phyloP scores from a whole-genome alignment of 2,888 invertebrate species.

The Xanthorhoe spadicearia region DNA sequence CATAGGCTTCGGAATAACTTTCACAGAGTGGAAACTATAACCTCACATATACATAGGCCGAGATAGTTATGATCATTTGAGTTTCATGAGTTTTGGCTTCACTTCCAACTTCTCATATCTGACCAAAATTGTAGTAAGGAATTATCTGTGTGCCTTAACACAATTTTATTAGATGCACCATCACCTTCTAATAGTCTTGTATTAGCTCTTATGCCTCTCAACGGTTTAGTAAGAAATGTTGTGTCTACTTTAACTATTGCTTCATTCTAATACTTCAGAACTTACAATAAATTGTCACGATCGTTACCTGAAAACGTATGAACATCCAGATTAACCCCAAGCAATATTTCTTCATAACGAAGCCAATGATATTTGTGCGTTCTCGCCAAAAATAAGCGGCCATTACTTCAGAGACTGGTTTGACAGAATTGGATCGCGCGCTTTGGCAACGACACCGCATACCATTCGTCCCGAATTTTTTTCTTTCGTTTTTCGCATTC shows the following conservation, averaged over 20 bases:
- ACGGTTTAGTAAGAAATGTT: neutral
- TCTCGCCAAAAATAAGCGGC: conserved; percentile 77
- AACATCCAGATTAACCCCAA: conserved; percentile 49
- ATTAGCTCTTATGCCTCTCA: neutral
- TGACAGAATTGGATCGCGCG: conserved; percentile 77
- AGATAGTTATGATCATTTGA: conserved; percentile 8
- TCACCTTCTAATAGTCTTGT: neutral
- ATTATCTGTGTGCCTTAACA: too few relatives aligned
- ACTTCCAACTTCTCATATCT: neutral
- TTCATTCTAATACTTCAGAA: conserved; percentile 31
- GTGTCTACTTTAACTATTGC: neutral
- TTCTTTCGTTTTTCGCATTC: conserved; percentile 32
- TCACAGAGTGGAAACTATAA: conserved; percentile 30
- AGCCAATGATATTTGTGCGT: conserved; percentile 67
- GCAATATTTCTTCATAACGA: conserved; percentile 65
- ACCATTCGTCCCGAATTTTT: conserved; percentile 47
- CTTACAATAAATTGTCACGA: conserved; percentile 48
- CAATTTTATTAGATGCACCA: neutral
- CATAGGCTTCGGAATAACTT: conserved; percentile 34
- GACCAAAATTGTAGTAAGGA: too few relatives aligned
- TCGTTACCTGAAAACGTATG: conserved; percentile 54
- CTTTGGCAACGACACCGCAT: conserved; percentile 60
- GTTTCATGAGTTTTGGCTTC: conserved; percentile 3
- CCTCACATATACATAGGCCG: neutral
- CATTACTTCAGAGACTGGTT: conserved; percentile 72